phyloP scores from a whole-genome alignment of 2,113 vertebrate genomes.

The Okapia johnstoni region DNA sequence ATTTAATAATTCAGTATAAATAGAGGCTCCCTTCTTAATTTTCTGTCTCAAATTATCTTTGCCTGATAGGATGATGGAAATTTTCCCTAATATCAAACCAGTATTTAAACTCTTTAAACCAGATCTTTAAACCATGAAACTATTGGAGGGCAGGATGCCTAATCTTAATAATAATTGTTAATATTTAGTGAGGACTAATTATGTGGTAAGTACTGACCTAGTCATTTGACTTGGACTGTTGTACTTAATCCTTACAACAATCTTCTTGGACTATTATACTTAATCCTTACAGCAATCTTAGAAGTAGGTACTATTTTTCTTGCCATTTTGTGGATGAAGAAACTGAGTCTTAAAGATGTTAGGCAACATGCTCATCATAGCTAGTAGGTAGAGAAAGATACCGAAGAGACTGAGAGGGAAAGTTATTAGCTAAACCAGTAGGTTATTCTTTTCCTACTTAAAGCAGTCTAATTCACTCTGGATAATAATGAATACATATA shows the following conservation, averaged over 20 bases:
- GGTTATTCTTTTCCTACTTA: not conserved
- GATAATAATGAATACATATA: not conserved
- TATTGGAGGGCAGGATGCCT: not conserved
- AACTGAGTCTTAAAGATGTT: not conserved
- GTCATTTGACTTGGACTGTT: not conserved
- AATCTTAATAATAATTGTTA: not conserved
- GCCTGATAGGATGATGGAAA: not conserved
- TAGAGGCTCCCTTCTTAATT: slow-evolving; percentile 3
- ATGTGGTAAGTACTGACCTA: not conserved
- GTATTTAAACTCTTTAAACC: not conserved
- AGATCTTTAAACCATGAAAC: not conserved
- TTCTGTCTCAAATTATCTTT: slow-evolving; percentile 24
- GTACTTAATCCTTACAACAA: slow-evolving; percentile 11
- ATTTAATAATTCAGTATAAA: not conserved
- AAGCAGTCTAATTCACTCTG: slow-evolving; percentile 4
- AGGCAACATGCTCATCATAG: not conserved
- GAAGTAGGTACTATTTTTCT: not conserved
- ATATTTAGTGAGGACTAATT: slow-evolving; percentile 21
- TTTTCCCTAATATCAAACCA: not conserved
- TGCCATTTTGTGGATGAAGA: not conserved
- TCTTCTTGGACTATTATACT: not conserved
- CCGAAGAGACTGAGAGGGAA: not conserved
- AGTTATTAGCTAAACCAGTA: slow-evolving; percentile 19
- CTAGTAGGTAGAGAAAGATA: not conserved
- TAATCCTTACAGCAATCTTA: slow-evolving; percentile 11